Conservation (phyloP, 2,797 vertebrate species). For the Poeciliopsis infans region DNA sequence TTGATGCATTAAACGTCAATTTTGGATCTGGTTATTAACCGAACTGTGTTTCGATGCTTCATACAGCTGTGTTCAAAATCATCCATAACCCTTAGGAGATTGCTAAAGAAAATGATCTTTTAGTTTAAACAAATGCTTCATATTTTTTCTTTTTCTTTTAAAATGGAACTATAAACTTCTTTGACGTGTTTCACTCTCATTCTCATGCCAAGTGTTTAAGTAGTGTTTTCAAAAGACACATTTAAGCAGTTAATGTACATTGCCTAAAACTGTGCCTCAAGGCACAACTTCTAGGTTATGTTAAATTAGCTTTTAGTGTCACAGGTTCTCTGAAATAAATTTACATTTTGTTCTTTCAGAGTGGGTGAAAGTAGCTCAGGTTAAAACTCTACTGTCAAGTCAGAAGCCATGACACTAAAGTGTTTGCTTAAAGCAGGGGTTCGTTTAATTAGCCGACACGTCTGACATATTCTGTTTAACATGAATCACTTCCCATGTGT, state of each 20-base stretch:
- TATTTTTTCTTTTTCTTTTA: too few species aligned
- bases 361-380: constrained; percentile 35
- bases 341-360: constrained; percentile 46
- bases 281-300: constrained; percentile 52
- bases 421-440: constrained; percentile 60
- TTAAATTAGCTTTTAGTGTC: constrained; percentile 47
- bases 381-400: constrained; percentile 51
- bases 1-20: not conserved
- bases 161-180: not conserved
- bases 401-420: constrained; percentile 63
- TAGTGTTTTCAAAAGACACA: constrained; percentile 38
- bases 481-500: constrained; percentile 69
- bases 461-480: constrained; percentile 77
- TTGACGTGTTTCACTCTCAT: constrained; percentile 35
- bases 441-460: constrained; percentile 73
- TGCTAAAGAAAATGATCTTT: too few species aligned
- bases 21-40: not conserved
- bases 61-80: not conserved
- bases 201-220: constrained; percentile 50
- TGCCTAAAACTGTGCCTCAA: constrained; percentile 46
- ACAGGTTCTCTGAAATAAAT: constrained; percentile 27
- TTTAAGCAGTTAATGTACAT: constrained; percentile 39
- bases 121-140: too few species aligned
- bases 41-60: not conserved
- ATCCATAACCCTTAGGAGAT: too few species aligned